Conservation (phyloP, 2,797 vertebrate species). For the Thaleichthys pacificus region DNA sequence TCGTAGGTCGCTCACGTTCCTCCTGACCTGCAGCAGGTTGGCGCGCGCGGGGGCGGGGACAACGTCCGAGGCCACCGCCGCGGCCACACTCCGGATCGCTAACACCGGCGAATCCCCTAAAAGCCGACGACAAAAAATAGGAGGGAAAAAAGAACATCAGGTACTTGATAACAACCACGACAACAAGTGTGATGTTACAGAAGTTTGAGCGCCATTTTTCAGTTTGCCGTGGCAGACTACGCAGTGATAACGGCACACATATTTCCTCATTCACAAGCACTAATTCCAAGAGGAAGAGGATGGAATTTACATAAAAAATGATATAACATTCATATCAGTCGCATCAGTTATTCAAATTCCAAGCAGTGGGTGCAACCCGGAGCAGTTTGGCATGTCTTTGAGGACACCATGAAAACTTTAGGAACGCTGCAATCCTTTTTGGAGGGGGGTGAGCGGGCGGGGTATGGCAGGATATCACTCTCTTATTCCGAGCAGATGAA, state of each 20-base stretch:
- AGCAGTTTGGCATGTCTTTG: neutral
- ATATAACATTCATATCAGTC: neutral
- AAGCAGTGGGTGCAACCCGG: neutral
- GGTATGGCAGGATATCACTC: no score
- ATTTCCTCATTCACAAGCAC: neutral
- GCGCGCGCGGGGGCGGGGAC: constrained; percentile 72
- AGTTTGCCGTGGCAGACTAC: neutral
- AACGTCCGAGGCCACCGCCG: constrained; percentile 41
- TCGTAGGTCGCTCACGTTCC: constrained; percentile 86
- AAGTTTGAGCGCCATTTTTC: neutral
- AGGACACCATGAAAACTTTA: neutral
- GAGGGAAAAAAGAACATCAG: no score
- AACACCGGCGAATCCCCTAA: constrained; percentile 76
- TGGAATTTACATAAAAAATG: neutral
- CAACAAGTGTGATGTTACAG: neutral
- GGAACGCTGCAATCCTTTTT: no score
- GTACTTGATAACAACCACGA: neutral
- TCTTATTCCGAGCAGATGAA: neutral
- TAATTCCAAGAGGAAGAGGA: no score
- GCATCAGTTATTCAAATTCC: neutral
- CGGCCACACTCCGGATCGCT: constrained; percentile 67
- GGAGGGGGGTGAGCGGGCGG: neutral
- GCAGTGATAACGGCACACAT: no score
- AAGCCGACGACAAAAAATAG: neutral
- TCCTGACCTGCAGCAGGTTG: constrained; percentile 86